Percentiles rank a stretch among this genome's conserved stretches.
phyloP scores from a whole-genome alignment of 2,113 vertebrate genomes.

The Gymnogyps californianus region DNA sequence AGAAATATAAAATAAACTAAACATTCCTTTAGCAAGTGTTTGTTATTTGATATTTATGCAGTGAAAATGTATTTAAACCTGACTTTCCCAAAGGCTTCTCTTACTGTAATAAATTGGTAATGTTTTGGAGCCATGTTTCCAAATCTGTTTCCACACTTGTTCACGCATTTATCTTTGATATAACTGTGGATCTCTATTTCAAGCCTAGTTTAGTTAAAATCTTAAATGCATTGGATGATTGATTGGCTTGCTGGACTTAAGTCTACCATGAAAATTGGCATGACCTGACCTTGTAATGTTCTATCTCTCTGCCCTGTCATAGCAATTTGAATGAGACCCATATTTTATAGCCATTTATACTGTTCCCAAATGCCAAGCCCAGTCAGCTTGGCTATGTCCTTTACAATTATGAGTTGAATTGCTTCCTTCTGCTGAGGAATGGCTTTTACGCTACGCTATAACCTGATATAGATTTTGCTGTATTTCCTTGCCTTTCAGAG shows the following conservation, averaged over 20 bases:
- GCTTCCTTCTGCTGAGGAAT: not conserved
- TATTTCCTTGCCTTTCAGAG: not conserved
- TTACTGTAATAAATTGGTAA: not conserved
- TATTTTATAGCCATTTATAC: not conserved
- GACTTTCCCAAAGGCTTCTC: not conserved
- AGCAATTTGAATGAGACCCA: not conserved
- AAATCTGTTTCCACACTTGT: not conserved
- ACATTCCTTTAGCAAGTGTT: not conserved
- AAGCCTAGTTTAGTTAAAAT: constrained; percentile 44
- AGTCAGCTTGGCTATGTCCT: not conserved
- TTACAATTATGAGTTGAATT: not conserved
- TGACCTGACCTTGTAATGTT: not conserved
- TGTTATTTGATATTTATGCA: not conserved
- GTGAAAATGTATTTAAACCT: not conserved
- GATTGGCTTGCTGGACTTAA: not conserved
- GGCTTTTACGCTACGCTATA: not conserved
- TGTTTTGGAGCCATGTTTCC: not conserved
- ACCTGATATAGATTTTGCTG: not conserved
- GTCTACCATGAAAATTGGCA: not conserved
- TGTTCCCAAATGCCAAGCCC: not conserved
- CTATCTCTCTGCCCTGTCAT: not conserved
- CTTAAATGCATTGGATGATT: not conserved
- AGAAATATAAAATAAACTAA: not conserved
- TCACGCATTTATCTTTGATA: not conserved
- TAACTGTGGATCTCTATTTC: not conserved